Base-by-base conservation (phyloP, 2,888 invertebrate genomes). In the Calephelis perditalis region DNA sequence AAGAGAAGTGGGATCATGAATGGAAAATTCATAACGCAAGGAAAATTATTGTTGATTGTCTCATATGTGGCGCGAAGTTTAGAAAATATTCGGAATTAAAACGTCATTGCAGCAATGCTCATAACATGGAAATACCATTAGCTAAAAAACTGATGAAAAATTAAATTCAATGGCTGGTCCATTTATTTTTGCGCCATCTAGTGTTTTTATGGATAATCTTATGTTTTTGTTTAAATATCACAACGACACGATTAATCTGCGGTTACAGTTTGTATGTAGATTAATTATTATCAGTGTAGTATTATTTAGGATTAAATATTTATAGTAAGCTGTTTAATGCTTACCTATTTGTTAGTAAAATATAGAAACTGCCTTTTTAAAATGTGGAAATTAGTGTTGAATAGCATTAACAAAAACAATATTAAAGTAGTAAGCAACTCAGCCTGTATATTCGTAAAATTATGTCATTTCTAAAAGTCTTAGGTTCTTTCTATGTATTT, bases 1-100 rank as follows among this genome's bases (percentile, higher is more conserved):
- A 82, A 60, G 81, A 83, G 36, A 91, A 89, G 57, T 91, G 91
- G 91, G 90, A 91, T 40, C 91, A 91, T 61, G 89, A 91, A 58
- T 91, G 91, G 91, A 56, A 60, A 0, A 68, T 79, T 0, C 91
- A 91, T 63, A 82, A 79, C n/a, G 78, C 86, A 0, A 79, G 91
- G 65, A 91, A 89, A 65, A 77, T 77, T 63, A 78, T 86, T 0
- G 80, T 84, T 0, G 91, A 91, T 64, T 91, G 91, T 55, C 58
- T 75, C 8, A 63, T 82, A 0, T 91, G 91, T 57, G 81, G 77
- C 0, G 73, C 78, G 0, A 82, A 88, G 68, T 91, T 84, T 61
- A 74, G 91, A 54, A 91, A 91, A 62, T 88, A 85, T 66, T 75
- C 82, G 0, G 86, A 87, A 55, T 60, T 90, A 56, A 87, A 86